phyloP scores from a whole-genome alignment of 2,113 vertebrate genomes.

The Tautogolabrus adspersus region DNA sequence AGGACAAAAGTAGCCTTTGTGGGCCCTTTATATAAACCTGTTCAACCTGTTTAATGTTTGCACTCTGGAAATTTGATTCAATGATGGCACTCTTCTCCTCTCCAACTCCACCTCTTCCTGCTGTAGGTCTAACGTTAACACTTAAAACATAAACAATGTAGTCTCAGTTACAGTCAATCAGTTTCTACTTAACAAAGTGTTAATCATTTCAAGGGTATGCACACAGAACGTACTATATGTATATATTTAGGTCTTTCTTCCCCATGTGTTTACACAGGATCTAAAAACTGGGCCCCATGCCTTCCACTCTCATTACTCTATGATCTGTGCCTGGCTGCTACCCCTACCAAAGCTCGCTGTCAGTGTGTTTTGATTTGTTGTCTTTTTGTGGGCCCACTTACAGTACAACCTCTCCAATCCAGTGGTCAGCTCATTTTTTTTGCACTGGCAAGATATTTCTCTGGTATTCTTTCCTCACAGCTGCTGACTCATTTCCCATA shows the following conservation, averaged over 20 bases:
- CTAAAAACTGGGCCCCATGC: constrained; percentile 26
- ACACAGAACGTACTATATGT: constrained; percentile 20
- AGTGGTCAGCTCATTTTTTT: constrained; percentile 44
- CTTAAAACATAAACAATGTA: constrained; percentile 18
- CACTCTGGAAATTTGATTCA: constrained; percentile 56
- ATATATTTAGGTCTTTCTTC: constrained; percentile 17
- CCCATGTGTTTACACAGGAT: constrained; percentile 49
- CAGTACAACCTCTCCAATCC: constrained; percentile 51
- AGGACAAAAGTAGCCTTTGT: constrained; percentile 46
- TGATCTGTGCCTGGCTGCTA: constrained; percentile 46
- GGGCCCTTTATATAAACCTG: constrained; percentile 66
- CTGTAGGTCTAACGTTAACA: constrained; percentile 21
- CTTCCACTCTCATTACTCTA: constrained; percentile 43
- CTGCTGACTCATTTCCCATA: constrained; percentile 83
- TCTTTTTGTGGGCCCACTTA: constrained; percentile 61
- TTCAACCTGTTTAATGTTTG: constrained; percentile 67
- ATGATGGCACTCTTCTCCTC: constrained; percentile 30
- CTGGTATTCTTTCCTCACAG: constrained; percentile 64
- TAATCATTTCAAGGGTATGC: not conserved
- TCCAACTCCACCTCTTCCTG: constrained; percentile 42
- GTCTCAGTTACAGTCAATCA: constrained; percentile 3
- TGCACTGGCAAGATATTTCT: constrained; percentile 60
- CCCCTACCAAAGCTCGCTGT: constrained; percentile 32
- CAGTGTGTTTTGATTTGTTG: constrained; percentile 69
- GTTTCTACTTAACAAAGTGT: constrained; percentile 3